phyloP scores from a whole-genome alignment of 2,113 vertebrate species.

The Vulpes ferrilata region DNA sequence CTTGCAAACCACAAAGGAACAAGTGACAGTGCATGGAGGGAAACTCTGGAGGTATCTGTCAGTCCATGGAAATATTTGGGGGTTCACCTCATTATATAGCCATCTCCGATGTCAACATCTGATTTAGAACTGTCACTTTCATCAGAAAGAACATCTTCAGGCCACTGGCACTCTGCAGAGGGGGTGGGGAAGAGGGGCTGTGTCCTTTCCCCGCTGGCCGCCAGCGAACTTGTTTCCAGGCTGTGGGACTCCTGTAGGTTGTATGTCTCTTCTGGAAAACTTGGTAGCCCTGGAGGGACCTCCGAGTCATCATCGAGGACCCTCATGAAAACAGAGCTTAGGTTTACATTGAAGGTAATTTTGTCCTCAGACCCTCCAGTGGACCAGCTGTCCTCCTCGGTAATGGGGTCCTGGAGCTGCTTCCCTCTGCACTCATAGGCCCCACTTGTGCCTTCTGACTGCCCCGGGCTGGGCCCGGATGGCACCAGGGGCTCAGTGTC shows the following conservation, averaged over 20 bases:
- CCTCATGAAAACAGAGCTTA: conserved; percentile 84
- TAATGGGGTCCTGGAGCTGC: fast-evolving
- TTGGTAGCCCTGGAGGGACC: background rate
- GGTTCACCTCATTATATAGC: conserved; percentile 86
- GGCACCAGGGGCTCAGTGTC: background rate
- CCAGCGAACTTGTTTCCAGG: background rate
- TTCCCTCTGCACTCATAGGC: fast-evolving
- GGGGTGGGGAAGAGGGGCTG: fast-evolving
- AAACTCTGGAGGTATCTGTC: background rate
- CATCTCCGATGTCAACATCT: background rate
- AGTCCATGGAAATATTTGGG: background rate
- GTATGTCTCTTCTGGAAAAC: background rate
- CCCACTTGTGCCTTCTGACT: fast-evolving
- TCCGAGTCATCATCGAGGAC: background rate
- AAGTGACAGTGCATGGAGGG: background rate
- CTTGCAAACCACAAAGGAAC: background rate
- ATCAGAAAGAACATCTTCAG: conserved; percentile 55
- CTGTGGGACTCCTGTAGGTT: background rate
- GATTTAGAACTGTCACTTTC: conserved; percentile 70
- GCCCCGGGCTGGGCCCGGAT: fast-evolving
- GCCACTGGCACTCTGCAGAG: background rate
- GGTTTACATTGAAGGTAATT: conserved; percentile 83
- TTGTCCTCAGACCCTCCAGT: background rate
- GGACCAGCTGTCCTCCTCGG: background rate
- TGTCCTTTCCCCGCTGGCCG: background rate